Percentiles rank a stretch among this genome's conserved stretches.
phyloP scores from a whole-genome alignment of 2,797 vertebrate species.

The Trematomus bernacchii region DNA sequence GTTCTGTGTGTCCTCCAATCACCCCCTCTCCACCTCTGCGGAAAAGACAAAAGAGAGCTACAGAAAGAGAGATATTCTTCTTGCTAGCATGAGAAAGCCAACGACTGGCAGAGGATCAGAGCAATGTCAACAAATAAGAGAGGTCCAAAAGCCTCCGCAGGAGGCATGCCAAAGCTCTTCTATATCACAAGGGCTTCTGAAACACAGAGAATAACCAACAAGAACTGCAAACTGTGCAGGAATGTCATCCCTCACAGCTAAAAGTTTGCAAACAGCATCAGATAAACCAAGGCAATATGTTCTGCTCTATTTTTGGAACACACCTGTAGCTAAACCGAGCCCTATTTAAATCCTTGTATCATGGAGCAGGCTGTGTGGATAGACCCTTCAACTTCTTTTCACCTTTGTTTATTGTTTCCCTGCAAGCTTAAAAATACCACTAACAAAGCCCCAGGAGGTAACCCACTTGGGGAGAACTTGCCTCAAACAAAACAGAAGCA shows the following conservation, averaged over 20 bases:
- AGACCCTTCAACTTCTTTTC: slow-evolving; percentile 1
- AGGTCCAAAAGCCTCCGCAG: slow-evolving; percentile 71
- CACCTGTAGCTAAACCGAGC: slow-evolving; percentile 43
- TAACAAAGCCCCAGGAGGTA: neutral
- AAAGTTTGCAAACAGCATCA: slow-evolving; percentile 52
- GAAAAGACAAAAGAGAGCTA: slow-evolving; percentile 43
- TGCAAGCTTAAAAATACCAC: slow-evolving; percentile 5
- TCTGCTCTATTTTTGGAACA: slow-evolving; percentile 51
- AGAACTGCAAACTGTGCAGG: slow-evolving; percentile 62
- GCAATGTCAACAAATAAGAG: slow-evolving; percentile 77
- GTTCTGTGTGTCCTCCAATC: slow-evolving; percentile 35
- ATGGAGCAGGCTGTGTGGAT: neutral
- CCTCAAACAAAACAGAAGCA: slow-evolving; percentile 23
- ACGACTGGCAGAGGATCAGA: slow-evolving; percentile 81
- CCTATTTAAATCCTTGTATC: slow-evolving; percentile 5
- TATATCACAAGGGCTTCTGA: slow-evolving; percentile 60
- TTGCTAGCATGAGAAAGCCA: slow-evolving; percentile 63
- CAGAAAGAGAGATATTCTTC: slow-evolving; percentile 61
- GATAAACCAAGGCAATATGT: slow-evolving; percentile 42
- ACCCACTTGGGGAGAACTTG: slow-evolving; percentile 3
- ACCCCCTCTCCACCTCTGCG: slow-evolving; percentile 41
- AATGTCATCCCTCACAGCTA: slow-evolving; percentile 65
- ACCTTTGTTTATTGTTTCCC: slow-evolving; percentile 24
- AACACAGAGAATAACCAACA: slow-evolving; percentile 55
- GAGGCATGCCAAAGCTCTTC: slow-evolving; percentile 70